phyloP scores from a whole-genome alignment of 2,888 invertebrate species.

The Malachius bipustulatus region DNA sequence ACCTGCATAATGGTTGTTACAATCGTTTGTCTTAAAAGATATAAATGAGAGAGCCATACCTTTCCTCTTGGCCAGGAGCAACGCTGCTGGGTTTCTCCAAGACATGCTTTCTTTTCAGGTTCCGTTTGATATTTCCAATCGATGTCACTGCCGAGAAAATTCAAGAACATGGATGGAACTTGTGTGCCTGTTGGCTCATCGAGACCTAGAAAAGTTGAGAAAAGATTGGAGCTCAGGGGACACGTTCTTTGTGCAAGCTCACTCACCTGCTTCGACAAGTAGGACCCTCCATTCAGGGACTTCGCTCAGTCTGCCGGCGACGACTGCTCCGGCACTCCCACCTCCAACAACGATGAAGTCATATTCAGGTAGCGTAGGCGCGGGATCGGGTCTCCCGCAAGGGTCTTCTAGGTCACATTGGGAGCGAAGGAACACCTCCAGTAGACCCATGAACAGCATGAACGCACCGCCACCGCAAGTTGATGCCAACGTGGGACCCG shows the following conservation, averaged over 20 bases:
- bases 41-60: slow-evolving; percentile 34
- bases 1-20: no score
- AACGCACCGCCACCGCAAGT: slow-evolving; percentile 76
- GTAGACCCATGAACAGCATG: slow-evolving; percentile 81
- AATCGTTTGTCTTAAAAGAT: no score
- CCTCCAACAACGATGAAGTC: slow-evolving; percentile 68
- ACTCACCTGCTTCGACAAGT: slow-evolving; percentile 57
- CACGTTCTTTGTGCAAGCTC: no score
- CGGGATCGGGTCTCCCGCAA: slow-evolving; percentile 57
- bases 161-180: slow-evolving; percentile 81
- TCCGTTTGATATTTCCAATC: slow-evolving; percentile 84
- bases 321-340: slow-evolving; percentile 60
- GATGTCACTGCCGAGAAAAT: slow-evolving; percentile 74
- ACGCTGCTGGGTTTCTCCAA: slow-evolving; percentile 54
- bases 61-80: slow-evolving; percentile 83
- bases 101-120: slow-evolving; percentile 64
- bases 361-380: slow-evolving; percentile 49
- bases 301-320: slow-evolving; percentile 60
- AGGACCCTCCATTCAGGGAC: slow-evolving; percentile 61
- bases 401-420: slow-evolving; percentile 83
- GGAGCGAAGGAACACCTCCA: slow-evolving; percentile 74
- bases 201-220: slow-evolving; percentile 51
- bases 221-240: no score
- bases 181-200: slow-evolving; percentile 83
- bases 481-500: slow-evolving; percentile 72